Conservation (phyloP, 2,888 invertebrate species). For the Asteroscopus sphinx region DNA sequence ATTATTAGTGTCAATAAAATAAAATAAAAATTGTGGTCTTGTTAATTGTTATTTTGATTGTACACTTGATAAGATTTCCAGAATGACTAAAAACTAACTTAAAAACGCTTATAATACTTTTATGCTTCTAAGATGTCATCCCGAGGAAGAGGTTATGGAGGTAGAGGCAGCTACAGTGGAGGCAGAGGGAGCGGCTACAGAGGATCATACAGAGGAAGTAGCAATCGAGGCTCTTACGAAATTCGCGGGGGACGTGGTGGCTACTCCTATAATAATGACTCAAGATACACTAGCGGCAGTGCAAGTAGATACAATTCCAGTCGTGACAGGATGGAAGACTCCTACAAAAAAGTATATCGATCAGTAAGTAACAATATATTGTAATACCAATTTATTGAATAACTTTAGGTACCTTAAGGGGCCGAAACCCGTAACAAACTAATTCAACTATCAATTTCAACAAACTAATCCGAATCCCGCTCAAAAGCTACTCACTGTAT, state of each 20-base stretch:
- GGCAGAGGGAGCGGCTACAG: conserved; percentile 78
- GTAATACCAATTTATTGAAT: no score
- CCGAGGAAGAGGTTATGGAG: conserved; percentile 83
- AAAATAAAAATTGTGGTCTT: no score
- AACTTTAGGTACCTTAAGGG: no score
- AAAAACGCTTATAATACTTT: background rate
- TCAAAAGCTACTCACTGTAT: no score
- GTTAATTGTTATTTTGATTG: no score
- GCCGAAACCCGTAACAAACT: no score
- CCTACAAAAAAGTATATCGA: conserved; percentile 86
- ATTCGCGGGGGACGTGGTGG: conserved; percentile 82
- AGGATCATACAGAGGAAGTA: conserved; percentile 81
- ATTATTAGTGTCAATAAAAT: no score
- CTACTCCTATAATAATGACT: conserved; percentile 81
- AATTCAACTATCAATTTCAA: no score
- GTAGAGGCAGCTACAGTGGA: conserved; percentile 77
- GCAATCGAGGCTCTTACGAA: conserved; percentile 79
- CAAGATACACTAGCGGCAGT: conserved; percentile 79
- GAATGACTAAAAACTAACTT: no score
- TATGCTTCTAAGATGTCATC: conserved; percentile 78
- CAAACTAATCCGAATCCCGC: no score
- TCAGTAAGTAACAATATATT: conserved; percentile 71
- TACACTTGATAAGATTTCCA: no score
- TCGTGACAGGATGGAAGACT: conserved; percentile 83
- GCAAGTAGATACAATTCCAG: conserved; percentile 77